Evolutionary conservation across 2,113 vertebrate genomes (phyloP).

Genomic region (Micronycteris hirsuta): DNA sequence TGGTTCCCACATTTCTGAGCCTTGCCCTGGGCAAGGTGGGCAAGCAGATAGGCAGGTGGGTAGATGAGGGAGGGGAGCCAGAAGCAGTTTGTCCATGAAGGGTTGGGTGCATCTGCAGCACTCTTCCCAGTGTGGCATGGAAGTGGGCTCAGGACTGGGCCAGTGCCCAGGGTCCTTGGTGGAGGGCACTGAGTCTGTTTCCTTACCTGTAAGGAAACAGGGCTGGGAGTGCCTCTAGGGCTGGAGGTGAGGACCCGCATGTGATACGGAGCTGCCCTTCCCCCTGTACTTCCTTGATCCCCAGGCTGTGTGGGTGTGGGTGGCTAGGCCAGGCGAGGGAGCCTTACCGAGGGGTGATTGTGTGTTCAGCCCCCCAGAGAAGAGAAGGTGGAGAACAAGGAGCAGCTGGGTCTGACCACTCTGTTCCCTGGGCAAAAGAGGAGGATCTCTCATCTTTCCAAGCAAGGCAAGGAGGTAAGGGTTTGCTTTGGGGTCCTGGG

Average conservation of each 20-base stretch:
- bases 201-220: neutral
- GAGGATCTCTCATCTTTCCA: constrained; percentile 93
- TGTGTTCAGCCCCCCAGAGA: constrained; percentile 77
- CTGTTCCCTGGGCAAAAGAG: constrained; percentile 94
- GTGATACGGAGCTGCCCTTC: neutral
- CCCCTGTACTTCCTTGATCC: neutral
- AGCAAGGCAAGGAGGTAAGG: constrained; percentile 81
- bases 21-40: neutral
- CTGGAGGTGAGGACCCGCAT: neutral
- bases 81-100: neutral
- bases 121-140: too few species aligned
- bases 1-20: neutral
- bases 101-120: neutral
- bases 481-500: neutral
- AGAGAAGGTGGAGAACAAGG: constrained; percentile 80
- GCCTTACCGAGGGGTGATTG: neutral
- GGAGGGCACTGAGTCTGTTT: neutral
- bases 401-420: constrained; percentile 86
- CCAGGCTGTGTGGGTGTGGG: neutral
- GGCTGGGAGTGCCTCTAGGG: neutral
- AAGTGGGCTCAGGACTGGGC: neutral
- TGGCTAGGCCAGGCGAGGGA: neutral
- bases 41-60: neutral
- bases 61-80: neutral
- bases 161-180: neutral